Percentiles rank a stretch among this genome's conserved stretches.
Evolutionary conservation across 2,888 invertebrate species (phyloP).

Genomic region (Trilocha varians): DNA sequence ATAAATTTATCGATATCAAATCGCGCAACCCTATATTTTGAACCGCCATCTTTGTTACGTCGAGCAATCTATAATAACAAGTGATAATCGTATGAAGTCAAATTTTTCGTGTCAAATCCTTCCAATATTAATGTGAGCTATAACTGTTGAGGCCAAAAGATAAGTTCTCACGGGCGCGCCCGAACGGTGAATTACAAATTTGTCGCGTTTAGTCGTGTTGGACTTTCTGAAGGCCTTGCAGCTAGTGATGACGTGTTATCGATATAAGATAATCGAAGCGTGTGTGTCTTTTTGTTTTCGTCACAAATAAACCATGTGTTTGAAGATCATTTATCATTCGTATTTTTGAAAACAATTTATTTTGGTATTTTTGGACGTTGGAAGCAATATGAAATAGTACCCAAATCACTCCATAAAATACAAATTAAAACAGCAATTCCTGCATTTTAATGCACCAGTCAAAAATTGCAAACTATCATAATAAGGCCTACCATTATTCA

Average conservation of each 20-base stretch:
- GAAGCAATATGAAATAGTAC: too few relatives aligned
- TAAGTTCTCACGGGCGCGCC: conserved; percentile 55
- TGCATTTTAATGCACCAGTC: too few relatives aligned
- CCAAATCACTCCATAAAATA: too few relatives aligned
- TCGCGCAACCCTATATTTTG: conserved; percentile 18
- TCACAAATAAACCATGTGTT: too few relatives aligned
- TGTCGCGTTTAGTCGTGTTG: conserved; percentile 42
- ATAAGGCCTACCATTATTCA: too few relatives aligned
- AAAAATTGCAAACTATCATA: too few relatives aligned
- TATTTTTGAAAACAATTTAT: too few relatives aligned
- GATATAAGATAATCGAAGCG: neutral
- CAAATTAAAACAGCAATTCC: too few relatives aligned
- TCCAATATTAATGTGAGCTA: conserved; percentile 48
- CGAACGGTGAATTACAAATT: conserved; percentile 47
- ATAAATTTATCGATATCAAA: neutral
- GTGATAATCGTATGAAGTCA: conserved; percentile 34
- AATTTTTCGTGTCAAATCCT: conserved; percentile 51
- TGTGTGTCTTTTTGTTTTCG: too few relatives aligned
- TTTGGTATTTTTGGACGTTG: too few relatives aligned
- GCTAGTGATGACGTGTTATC: neutral
- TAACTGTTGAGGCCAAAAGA: conserved; percentile 43
- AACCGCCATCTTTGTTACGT: conserved; percentile 21
- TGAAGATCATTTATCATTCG: too few relatives aligned
- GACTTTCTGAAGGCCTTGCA: neutral
- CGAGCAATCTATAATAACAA: conserved; percentile 50